Base-by-base conservation (phyloP, 2,797 vertebrate species). In the Sebastes wilsoni region DNA sequence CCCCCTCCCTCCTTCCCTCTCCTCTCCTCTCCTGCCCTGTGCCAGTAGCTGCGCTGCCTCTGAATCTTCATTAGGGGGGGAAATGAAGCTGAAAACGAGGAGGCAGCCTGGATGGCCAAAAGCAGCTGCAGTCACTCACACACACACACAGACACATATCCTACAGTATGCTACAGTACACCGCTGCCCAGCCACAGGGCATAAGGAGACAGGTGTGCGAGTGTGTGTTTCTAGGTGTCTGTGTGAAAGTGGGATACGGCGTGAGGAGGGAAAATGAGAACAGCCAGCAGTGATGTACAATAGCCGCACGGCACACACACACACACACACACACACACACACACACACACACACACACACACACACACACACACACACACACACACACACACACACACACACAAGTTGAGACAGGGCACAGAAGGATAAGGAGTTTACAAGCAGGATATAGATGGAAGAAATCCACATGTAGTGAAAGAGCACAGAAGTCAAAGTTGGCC, bases 51-150 rank as follows among this genome's bases (percentile, higher is more conserved):
- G 85, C 34, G 67, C 89, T 89, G 93, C 91, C 93, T 95, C 95
- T 96, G 95, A 95, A 96, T 96, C 95, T 96, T 96, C 94, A 96
- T 96, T 96, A 96, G 90, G 83, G 88, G 76, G 87, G 90, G 93
- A 96, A 96, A 96, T 96, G 95, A 95, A 96, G 95, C 94, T 94
- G 93, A 95, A 96, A 96, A 96, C 91, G 91, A 96, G 92, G 91
- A 95, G 94, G 92, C 93, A 94, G 93, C 90, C 82, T 86, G 89
- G 92, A 95, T 86, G 92, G 93, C 92, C 94, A 89, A 94, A 95
- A 95, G 94, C 95, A 96, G 95, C 93, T 95, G 95, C 94, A 93
- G 90, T 88, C 92, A 85, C 87, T 91, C 92, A 89, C 90, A 92
- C 88, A 76, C 91, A 59, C 87, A 82, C 66, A 80, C 65, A 52